Evolutionary conservation across 2,797 vertebrate species (phyloP).

Genomic region (Dallia pectoralis): DNA sequence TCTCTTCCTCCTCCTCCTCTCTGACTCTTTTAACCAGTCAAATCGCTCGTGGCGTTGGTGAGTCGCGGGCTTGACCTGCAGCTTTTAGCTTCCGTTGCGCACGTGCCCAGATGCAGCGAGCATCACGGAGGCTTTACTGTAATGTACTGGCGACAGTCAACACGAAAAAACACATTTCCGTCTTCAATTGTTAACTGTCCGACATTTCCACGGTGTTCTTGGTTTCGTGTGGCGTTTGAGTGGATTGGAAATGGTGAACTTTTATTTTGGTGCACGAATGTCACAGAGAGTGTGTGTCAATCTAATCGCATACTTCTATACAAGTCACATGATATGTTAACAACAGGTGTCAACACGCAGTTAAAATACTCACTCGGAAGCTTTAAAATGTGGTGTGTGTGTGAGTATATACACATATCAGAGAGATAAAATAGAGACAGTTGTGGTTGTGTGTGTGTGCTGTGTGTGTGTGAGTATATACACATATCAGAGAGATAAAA

Average conservation of each 20-base stretch:
- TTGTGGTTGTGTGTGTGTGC: too few species aligned
- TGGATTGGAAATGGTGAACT: slow-evolving; percentile 39
- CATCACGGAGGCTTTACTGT: too few species aligned
- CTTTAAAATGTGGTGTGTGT: neutral
- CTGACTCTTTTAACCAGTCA: slow-evolving; percentile 51
- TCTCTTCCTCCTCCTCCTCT: slow-evolving; percentile 65
- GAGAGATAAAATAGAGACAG: too few species aligned
- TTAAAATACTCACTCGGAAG: too few species aligned
- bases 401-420: too few species aligned
- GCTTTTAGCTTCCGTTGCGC: slow-evolving; percentile 2
- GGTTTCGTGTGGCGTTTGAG: slow-evolving; percentile 20
- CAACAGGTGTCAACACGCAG: too few species aligned
- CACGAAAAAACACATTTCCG: neutral
- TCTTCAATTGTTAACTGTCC: neutral
- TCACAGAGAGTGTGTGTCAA: neutral
- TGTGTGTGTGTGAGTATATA: neutral
- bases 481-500: too few species aligned
- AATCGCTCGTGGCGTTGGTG: slow-evolving; percentile 52
- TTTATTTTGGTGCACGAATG: slow-evolving; percentile 33
- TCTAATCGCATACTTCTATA: too few species aligned
- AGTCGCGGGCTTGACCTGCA: slow-evolving; percentile 53
- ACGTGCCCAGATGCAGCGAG: too few species aligned
- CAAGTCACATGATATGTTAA: too few species aligned
- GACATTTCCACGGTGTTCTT: slow-evolving; percentile 38
- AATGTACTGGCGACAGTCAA: neutral